phyloP scores from a whole-genome alignment of 1,140 invertebrate species.

The Drosophila ananassae region DNA sequence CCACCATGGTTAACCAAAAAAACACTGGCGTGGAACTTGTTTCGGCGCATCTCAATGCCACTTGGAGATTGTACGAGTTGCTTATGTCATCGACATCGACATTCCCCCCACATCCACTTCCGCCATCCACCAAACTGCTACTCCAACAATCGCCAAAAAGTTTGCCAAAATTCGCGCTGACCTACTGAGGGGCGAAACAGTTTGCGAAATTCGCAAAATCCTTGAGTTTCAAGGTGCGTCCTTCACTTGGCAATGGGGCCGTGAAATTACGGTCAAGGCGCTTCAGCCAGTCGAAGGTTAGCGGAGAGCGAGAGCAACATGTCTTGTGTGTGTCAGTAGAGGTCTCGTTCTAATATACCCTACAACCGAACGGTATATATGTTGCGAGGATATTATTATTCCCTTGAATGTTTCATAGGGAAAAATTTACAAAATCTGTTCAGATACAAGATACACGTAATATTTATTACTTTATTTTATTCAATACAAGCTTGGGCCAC shows the following conservation, averaged over 20 bases:
- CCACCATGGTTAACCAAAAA: slow-evolving; percentile 1
- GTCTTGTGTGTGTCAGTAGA: slow-evolving; percentile 23
- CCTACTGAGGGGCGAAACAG: slow-evolving; percentile 62
- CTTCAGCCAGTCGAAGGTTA: slow-evolving; percentile 40
- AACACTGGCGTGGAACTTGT: slow-evolving; percentile 38
- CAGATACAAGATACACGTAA: no score
- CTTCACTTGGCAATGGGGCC: slow-evolving; percentile 74
- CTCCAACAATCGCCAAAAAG: slow-evolving; percentile 23
- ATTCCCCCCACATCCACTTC: slow-evolving; percentile 1
- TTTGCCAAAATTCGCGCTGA: slow-evolving; percentile 62
- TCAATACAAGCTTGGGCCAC: no score
- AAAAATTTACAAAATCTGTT: no score
- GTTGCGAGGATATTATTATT: background rate
- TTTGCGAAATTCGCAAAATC: slow-evolving; percentile 79
- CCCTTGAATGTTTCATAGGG: no score
- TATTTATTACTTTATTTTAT: no score
- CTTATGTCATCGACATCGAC: slow-evolving; percentile 61
- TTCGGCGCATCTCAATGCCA: slow-evolving; percentile 67
- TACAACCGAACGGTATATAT: background rate
- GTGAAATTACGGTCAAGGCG: slow-evolving; percentile 78
- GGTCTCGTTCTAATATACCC: slow-evolving; percentile 37
- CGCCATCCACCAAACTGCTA: background rate
- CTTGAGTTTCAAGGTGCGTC: slow-evolving; percentile 81
- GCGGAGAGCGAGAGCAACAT: slow-evolving; percentile 50
- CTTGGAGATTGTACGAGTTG: slow-evolving; percentile 43